These are phyloP conservation scores for Spea bombifrons DNA, from an alignment of 2,113 vertebrate genomes.

Conservation along the genomic window DNA sequence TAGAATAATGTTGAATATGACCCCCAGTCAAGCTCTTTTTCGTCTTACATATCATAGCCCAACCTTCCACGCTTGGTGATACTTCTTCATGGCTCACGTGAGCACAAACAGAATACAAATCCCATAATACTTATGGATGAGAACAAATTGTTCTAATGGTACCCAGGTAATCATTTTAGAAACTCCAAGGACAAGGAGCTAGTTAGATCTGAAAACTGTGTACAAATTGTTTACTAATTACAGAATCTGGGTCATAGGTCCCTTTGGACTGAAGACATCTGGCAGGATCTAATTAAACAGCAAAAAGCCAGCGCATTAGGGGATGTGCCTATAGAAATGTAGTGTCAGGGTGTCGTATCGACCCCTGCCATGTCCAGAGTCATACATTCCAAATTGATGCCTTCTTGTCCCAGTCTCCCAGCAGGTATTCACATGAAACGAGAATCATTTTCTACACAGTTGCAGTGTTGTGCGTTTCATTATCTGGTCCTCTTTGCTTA, in stretches of 20 bases:
- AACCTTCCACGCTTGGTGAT: no score
- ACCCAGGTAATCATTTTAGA: slow-evolving; percentile 39
- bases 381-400: not conserved
- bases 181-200: slow-evolving; percentile 39
- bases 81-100: no score
- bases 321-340: slow-evolving; percentile 17
- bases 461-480: no score
- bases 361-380: not conserved
- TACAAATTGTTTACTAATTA: slow-evolving; percentile 48
- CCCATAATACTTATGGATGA: not conserved
- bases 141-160: not conserved
- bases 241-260: slow-evolving; percentile 45
- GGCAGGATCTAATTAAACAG: slow-evolving; percentile 47
- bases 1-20: no score
- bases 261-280: slow-evolving; percentile 45
- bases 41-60: no score
- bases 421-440: not conserved
- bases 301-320: slow-evolving; percentile 27
- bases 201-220: slow-evolving; percentile 43
- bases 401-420: not conserved
- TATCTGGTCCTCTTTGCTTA: not conserved
- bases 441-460: not conserved
- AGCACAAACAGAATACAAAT: not conserved
- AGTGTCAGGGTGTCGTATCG: not conserved
- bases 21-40: no score